phyloP scores from a whole-genome alignment of 2,888 invertebrate species.

The Pandemis cinnamomeana region DNA sequence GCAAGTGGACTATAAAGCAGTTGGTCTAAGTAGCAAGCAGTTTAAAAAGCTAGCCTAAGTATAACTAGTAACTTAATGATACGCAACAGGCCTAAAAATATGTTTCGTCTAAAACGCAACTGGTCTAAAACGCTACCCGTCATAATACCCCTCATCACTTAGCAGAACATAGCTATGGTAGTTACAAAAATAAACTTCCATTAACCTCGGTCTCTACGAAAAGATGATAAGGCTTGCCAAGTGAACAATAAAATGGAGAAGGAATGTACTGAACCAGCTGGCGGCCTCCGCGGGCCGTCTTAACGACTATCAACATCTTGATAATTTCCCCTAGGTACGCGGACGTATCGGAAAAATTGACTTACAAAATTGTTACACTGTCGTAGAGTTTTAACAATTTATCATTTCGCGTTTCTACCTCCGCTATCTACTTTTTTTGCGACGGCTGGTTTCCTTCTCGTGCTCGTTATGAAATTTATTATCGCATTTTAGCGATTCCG shows the following conservation, averaged over 20 bases:
- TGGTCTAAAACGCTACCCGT: no score
- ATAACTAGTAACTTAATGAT: no score
- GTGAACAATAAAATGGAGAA: conserved; percentile 12
- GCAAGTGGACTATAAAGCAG: no score
- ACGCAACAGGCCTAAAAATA: no score
- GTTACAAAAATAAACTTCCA: background rate
- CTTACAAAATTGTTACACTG: conserved; percentile 65
- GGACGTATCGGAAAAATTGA: conserved; percentile 63
- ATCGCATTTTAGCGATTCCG: conserved; percentile 6
- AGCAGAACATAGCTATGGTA: no score
- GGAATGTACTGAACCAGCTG: conserved; percentile 22
- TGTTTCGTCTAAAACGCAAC: no score
- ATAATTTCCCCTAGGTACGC: conserved; percentile 69
- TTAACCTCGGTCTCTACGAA: background rate
- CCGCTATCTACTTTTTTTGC: conserved; percentile 39
- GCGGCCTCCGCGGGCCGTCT: conserved; percentile 47
- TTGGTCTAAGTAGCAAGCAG: no score
- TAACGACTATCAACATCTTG: conserved; percentile 50
- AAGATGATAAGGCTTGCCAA: conserved; percentile 20
- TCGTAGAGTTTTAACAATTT: conserved; percentile 64
- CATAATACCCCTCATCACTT: no score
- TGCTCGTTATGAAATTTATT: conserved; percentile 17
- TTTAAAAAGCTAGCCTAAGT: no score
- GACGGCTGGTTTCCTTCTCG: conserved; percentile 40
- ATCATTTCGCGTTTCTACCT: conserved; percentile 53